Evolutionary conservation across 2,888 invertebrate genomes (phyloP).

Genomic region (Drosophila robusta): DNA sequence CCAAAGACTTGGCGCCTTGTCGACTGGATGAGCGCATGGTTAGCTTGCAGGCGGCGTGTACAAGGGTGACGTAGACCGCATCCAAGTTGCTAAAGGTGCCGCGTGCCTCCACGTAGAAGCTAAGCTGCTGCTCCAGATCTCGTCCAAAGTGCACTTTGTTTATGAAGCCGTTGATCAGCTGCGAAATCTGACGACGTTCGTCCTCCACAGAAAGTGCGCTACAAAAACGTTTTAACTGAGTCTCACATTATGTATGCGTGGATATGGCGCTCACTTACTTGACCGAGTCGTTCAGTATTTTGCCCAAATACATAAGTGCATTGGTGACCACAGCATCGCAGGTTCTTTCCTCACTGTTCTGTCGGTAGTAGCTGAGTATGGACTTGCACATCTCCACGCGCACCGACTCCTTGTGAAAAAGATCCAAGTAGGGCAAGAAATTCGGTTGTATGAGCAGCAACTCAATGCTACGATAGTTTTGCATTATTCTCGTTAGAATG

Average conservation of each 20-base stretch:
- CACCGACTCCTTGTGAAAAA: slow-evolving; percentile 93
- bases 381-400: slow-evolving; percentile 94
- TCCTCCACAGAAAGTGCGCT: slow-evolving; percentile 97
- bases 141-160: slow-evolving; percentile 92
- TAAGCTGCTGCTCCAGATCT: slow-evolving; percentile 95
- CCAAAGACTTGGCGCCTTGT: slow-evolving; percentile 92
- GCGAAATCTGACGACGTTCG: slow-evolving; percentile 94
- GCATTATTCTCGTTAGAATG: slow-evolving; percentile 91
- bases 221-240: slow-evolving; percentile 12
- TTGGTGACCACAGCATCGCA: slow-evolving; percentile 95
- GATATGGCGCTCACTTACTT: slow-evolving; percentile 87
- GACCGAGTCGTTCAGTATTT: slow-evolving; percentile 96
- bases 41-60: slow-evolving; percentile 94
- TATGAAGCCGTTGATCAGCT: slow-evolving; percentile 92
- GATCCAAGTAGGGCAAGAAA: slow-evolving; percentile 94
- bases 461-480: slow-evolving; percentile 91
- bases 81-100: slow-evolving; percentile 96
- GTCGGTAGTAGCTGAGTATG: slow-evolving; percentile 89
- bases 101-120: slow-evolving; percentile 97
- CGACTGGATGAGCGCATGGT: slow-evolving; percentile 89
- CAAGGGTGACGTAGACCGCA: slow-evolving; percentile 92
- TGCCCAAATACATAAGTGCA: slow-evolving; percentile 94
- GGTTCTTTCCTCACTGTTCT: slow-evolving; percentile 85
- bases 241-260: neutral
- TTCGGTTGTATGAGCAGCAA: slow-evolving; percentile 94